Evolutionary conservation across 2,113 vertebrate genomes (phyloP), one percentile per base, ranked within the genome.

Genomic region (Scatophagus argus): DNA sequence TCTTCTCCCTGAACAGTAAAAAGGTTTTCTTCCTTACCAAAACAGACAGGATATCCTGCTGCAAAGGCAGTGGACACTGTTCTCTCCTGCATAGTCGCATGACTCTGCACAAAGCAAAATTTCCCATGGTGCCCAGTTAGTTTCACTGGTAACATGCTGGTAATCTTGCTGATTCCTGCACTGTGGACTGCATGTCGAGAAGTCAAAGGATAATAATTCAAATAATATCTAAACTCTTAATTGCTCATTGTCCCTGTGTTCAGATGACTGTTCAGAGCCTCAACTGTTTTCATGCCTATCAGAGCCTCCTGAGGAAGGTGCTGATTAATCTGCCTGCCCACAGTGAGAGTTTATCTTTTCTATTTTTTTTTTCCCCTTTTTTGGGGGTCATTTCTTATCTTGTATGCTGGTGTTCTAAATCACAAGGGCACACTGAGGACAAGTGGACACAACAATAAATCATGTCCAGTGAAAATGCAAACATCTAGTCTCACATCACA

Each of bases 341-440:
- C 74, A 43, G 23, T 11, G 29, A 76, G 47, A 58, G 68, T 81
- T 89, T 92, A 89, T 92, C 86, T 52, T 31, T 31, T 77, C n/a
- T n/a, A n/a, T n/a, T n/a, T n/a, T n/a, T n/a, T n/a, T n/a, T n/a
- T n/a, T n/a, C n/a, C n/a, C n/a, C n/a, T 83, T 77, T 73, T 83
- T 34, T 4, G 25, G 56, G 81, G 87, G 87, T 89, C 23, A 79
- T 84, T 81, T 79, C 78, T 90, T 92, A 93, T 93, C 88, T 91
- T 80, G 74, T 86, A 79, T 43, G 49, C 76, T 61, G 56, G 47
- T 31, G 51, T 71, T 76, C 58, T 66, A 77, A 82, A 75, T 49
- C 66, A 77, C 73, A 91, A 90, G 82, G 66, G 54, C 60, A 51
- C 14, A 43, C 71, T 62, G 68, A 90, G 85, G 82, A 89, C 74